Base-by-base conservation (phyloP, 2,797 vertebrate species). In the Notamacropus eugenii region DNA sequence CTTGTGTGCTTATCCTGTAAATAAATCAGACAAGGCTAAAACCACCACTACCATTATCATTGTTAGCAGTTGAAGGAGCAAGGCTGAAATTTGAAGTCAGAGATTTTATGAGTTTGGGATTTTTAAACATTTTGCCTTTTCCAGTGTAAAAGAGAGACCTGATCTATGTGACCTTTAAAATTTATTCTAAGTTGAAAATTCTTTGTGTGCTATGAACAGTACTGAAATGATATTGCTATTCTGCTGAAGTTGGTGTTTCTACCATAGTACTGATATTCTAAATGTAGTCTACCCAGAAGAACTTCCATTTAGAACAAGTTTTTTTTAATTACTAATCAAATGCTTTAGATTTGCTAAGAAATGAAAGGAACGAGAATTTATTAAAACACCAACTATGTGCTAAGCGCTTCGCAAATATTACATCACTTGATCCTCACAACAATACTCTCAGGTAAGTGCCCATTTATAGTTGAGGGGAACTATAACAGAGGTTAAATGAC, bases 1-100 rank as follows among this genome's bases (percentile, higher is more conserved):
- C 92, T 97, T 96, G 95, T 93, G 54, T 55, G 93, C 92, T 95
- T 96, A 90, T 96, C 96, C 95, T 97, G 91, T 95, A 97, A 98
- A 95, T 96, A 97, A 95, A 97, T 59, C 94, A 93, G 58, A 95
- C 93, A 93, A n/a, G 46, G 95, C 59, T 59, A 93, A 95, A 96
- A 82, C 55, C 92, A 59, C 92, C 59, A 91, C 93, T 96, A 1
- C 95, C 95, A 98, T 98, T 97, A 98, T 96, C 95, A 93, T 93
- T 90, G 90, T 97, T 96, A 96, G 95, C 90, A 92, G 34, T 94
- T 13, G 40, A 55, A 95, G 94, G 90, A 92, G 67, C 58, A 12
- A 93, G 34, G 74, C 58, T 96, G 93, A 96, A 96, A 55, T 3
- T 14, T 95, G 96, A 97, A 97, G 96, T 92, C 95, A 92, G 90